A percentile compares a stretch with the other conserved stretches of the same genome.
These are phyloP conservation scores for Sebastes miniatus DNA, from an alignment of 2,797 vertebrate species.

Conservation along the genomic window DNA sequence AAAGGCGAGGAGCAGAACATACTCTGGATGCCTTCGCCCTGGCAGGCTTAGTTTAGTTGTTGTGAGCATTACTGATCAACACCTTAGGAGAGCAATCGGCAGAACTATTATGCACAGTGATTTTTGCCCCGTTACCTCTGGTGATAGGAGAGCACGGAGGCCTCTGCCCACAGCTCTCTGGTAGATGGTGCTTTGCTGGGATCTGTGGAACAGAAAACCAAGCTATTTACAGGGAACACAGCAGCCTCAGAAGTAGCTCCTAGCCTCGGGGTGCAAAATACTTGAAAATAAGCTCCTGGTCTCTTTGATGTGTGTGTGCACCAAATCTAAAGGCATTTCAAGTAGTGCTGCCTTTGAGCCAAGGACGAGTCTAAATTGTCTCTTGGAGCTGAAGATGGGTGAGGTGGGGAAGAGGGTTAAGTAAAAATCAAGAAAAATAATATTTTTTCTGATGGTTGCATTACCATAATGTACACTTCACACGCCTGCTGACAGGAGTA, in stretches of 20 bases:
- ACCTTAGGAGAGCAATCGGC: slow-evolving; percentile 78
- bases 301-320: slow-evolving; percentile 83
- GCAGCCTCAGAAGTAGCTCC: slow-evolving; percentile 77
- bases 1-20: slow-evolving; percentile 56
- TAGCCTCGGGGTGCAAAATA: slow-evolving; percentile 81
- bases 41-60: slow-evolving; percentile 61
- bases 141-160: slow-evolving; percentile 63
- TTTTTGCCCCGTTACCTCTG: slow-evolving; percentile 66
- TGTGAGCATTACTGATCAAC: slow-evolving; percentile 77
- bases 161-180: slow-evolving; percentile 63
- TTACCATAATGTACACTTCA: slow-evolving; percentile 69
- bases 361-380: slow-evolving; percentile 83
- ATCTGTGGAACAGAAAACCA: slow-evolving; percentile 76
- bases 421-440: slow-evolving; percentile 70
- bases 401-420: slow-evolving; percentile 67
- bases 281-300: slow-evolving; percentile 84
- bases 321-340: slow-evolving; percentile 84
- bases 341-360: slow-evolving; percentile 81
- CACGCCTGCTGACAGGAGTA: slow-evolving; percentile 42
- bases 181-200: slow-evolving; percentile 73
- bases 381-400: slow-evolving; percentile 65
- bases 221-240: slow-evolving; percentile 82
- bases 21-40: slow-evolving; percentile 46
- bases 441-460: slow-evolving; percentile 62
- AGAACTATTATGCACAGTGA: slow-evolving; percentile 79